Evolutionary conservation across 2,888 invertebrate genomes (phyloP), one percentile per base, ranked within the genome.

Genomic region (Acrobeloides nanus): DNA sequence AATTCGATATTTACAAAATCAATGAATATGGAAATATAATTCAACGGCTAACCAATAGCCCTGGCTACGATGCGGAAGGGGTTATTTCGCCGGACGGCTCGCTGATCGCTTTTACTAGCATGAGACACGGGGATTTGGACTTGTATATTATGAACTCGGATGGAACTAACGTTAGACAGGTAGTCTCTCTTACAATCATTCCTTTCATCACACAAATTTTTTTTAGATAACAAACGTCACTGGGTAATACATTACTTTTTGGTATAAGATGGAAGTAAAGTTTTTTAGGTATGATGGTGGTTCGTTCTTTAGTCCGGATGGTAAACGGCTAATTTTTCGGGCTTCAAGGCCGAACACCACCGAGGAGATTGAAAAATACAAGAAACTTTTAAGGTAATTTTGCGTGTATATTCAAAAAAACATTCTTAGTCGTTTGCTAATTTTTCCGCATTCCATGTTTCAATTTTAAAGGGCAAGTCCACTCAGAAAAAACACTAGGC

Each of bases 221-320:
- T 12, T 59, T 32, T 37, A 59, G 62, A 25, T 68, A 1, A 68
- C 68, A 10, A 42, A 53, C 32, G 47, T 33, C n/a, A 17, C 51
- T 62, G 18, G 69, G 69, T 18, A n/a, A n/a, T n/a, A n/a, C n/a
- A n/a, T n/a, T n/a, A n/a, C n/a, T n/a, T n/a, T n/a, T n/a, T n/a
- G n/a, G n/a, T n/a, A n/a, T n/a, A n/a, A n/a, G n/a, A n/a, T n/a
- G n/a, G n/a, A n/a, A n/a, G n/a, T n/a, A n/a, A n/a, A n/a, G n/a
- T n/a, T n/a, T n/a, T n/a, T n/a, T n/a, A n/a, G n/a, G n/a, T 69
- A 69, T 49, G 67, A 69, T 35, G 69, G 69, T 8, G 69, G 69
- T 21, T 61, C 64, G 2, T 69, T 70, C 61, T 69, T 69, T 55
- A 61, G 62, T 34, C 66, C 66, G 1, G 67, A 69, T 39, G 66